Evolutionary conservation across 2,797 vertebrate genomes (phyloP).

Genomic region (Australoheros facetus): DNA sequence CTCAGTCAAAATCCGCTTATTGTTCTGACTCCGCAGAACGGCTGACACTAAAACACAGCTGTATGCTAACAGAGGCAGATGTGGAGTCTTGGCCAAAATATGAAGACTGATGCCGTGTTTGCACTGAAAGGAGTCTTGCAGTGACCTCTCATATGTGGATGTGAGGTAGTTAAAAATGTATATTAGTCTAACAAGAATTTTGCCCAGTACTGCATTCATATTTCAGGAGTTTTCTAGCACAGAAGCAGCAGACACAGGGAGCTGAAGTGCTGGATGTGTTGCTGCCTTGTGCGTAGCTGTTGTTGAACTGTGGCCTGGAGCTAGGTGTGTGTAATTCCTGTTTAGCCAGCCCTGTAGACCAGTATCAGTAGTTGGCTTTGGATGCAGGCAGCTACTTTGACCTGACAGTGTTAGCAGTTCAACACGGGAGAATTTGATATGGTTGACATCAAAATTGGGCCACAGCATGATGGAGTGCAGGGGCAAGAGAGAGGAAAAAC

Average conservation of each 20-base stretch:
- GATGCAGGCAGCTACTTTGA: slow-evolving; percentile 43
- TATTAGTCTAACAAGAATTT: neutral
- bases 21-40: slow-evolving; percentile 46
- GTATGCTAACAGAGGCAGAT: slow-evolving; percentile 46
- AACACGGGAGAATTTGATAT: slow-evolving; percentile 47
- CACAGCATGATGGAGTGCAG: slow-evolving; percentile 7
- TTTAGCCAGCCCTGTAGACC: slow-evolving; percentile 50
- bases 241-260: neutral
- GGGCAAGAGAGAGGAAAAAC: slow-evolving; percentile 16
- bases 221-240: slow-evolving; percentile 7
- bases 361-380: slow-evolving; percentile 46
- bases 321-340: slow-evolving; percentile 51
- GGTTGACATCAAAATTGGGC: slow-evolving; percentile 38
- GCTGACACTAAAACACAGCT: slow-evolving; percentile 64
- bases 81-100: slow-evolving; percentile 33
- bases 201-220: slow-evolving; percentile 9
- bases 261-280: slow-evolving; percentile 21
- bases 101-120: slow-evolving; percentile 1
- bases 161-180: slow-evolving; percentile 16
- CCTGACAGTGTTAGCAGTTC: slow-evolving; percentile 28
- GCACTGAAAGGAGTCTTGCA: neutral
- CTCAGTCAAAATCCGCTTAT: slow-evolving; percentile 74
- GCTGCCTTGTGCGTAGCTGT: slow-evolving; percentile 25
- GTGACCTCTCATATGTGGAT: slow-evolving; percentile 5
- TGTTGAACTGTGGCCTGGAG: slow-evolving; percentile 47